Percentiles rank a stretch among this genome's conserved stretches.
phyloP scores from a whole-genome alignment of 2,797 vertebrate genomes.

The Scolopax bukidnonensis region DNA sequence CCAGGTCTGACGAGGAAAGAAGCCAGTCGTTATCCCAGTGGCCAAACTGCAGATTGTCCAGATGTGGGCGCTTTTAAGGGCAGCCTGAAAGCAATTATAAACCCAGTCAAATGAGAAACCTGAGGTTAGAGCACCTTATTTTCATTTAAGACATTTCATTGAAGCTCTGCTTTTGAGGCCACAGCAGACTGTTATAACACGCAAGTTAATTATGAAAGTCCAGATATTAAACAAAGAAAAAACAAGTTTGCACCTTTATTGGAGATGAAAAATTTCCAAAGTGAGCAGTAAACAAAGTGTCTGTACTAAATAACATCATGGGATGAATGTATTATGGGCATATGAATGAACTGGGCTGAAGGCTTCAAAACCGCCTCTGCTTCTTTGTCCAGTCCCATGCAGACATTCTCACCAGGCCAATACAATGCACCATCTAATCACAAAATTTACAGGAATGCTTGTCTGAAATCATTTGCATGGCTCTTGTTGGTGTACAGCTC shows the following conservation, averaged over 20 bases:
- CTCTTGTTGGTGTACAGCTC: not conserved
- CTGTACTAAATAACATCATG: not conserved
- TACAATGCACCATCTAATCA: not conserved
- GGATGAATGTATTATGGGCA: not conserved
- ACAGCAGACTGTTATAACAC: not conserved
- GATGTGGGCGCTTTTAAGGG: not conserved
- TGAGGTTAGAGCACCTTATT: not conserved
- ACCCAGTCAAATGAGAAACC: slow-evolving; percentile 9
- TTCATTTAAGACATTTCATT: not conserved
- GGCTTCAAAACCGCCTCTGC: accelerated
- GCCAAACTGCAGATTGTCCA: slow-evolving; percentile 3
- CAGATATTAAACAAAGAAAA: not conserved
- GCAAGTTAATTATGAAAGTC: not conserved
- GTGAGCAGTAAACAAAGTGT: not conserved
- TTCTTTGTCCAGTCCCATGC: not conserved
- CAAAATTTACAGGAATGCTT: not conserved
- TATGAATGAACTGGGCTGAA: not conserved
- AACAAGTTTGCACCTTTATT: not conserved
- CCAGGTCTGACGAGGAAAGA: not conserved
- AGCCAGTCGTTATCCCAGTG: not conserved
- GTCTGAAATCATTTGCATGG: not conserved
- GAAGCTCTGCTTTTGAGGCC: slow-evolving; percentile 5
- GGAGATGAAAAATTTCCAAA: slow-evolving; percentile 7
- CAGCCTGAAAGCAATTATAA: slow-evolving; percentile 30
- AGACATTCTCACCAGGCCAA: not conserved